Percentiles rank a stretch among this genome's conserved stretches.
phyloP scores from a whole-genome alignment of 2,113 vertebrate genomes.

The Sciurus niger region DNA sequence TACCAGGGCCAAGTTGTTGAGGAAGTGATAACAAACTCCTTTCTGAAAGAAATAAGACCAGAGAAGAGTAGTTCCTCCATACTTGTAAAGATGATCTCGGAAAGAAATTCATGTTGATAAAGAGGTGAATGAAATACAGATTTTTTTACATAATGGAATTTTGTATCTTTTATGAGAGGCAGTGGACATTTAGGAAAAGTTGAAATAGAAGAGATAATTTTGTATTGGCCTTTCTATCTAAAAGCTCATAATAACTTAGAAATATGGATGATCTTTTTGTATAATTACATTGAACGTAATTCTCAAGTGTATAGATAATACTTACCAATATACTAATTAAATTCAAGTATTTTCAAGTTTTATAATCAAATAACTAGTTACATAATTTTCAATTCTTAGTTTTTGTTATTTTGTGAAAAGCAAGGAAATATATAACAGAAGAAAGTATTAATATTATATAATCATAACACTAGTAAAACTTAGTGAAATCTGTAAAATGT shows the following conservation, averaged over 20 bases:
- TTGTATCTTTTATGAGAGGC: background rate
- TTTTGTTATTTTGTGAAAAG: conserved; percentile 27
- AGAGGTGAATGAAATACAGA: conserved; percentile 35
- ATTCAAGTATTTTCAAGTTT: conserved; percentile 37
- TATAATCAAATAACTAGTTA: background rate
- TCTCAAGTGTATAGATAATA: background rate
- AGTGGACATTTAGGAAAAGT: background rate
- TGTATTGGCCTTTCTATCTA: background rate
- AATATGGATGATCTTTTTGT: background rate
- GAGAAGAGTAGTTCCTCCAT: background rate
- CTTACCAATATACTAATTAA: background rate
- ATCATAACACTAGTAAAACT: conserved; percentile 37
- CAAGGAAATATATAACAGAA: conserved; percentile 36
- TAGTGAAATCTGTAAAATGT: conserved; percentile 51
- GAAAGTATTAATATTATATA: conserved; percentile 4
- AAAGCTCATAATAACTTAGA: conserved; percentile 26
- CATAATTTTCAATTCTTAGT: conserved; percentile 34
- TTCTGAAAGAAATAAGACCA: background rate
- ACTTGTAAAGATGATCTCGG: background rate
- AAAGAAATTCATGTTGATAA: conserved; percentile 35
- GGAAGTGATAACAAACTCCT: background rate
- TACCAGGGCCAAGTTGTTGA: background rate
- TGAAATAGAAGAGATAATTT: background rate
- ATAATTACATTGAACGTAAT: conserved; percentile 5
- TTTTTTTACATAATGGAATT: background rate